Evolutionary conservation across 2,113 vertebrate genomes (phyloP), one percentile per base, ranked within the genome.

Genomic region (Lethenteron reissneri): DNA sequence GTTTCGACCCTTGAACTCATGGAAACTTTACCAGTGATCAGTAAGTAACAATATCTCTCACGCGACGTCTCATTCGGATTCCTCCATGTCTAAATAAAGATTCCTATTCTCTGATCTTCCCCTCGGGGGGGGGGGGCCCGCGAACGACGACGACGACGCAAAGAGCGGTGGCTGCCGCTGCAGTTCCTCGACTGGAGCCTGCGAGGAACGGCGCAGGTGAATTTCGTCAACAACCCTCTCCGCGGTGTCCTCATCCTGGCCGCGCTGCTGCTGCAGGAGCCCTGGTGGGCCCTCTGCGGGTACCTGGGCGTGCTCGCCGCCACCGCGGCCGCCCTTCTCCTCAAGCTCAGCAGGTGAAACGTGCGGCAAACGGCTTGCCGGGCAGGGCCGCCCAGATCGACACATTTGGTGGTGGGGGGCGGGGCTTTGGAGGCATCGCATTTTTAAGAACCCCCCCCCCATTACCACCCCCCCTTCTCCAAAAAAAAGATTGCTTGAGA

Each of bases 181-280:
- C 89, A 87, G 80, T 81, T 96, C 71, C 68, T 88, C 0, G 90
- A 95, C 76, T 97, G 92, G 94, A 82, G 89, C 57, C 76, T 99
- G 72, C 88, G 91, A 19, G 92, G 91, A 10, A 83, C 82, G 1
- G 88, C 94, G 17, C 94, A 99, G 77, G 94, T 95, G 78, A 91
- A 96, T 87, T 95, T 97, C 70, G 88, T 99, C 73, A 99, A 86
- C 82, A 97, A 94, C 69, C 87, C 94, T 4, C 78, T 97, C 59
- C 96, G 90, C 2, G 94, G 94, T 2, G 73, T 88, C 15, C 76
- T 95, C 10, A 83, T 96, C 12, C 71, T 92, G 17, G 76, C 76
- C 0, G 92, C 88, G 21, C 86, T 95, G 74, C 83, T 96, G 17
- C 73, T 94, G 58, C 94, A 99, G 80, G 95, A 89, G 75, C 86